Conservation (phyloP, 2,797 vertebrate species). For the Rhinatrema bivittatum region DNA sequence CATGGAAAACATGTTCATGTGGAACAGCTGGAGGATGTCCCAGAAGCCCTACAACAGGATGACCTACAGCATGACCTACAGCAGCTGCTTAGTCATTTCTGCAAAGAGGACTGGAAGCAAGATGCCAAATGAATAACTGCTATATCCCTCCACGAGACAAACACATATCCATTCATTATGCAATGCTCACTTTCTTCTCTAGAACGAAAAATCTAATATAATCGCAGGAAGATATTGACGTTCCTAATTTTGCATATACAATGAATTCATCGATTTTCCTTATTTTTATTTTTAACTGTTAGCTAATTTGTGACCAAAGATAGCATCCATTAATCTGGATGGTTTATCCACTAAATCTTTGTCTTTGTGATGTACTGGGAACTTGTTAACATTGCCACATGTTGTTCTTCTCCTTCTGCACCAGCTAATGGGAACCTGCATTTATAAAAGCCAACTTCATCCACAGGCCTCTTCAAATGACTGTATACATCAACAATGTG, state of each 20-base stretch:
- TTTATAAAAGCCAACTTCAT: constrained; percentile 46
- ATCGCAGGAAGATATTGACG: constrained; percentile 32
- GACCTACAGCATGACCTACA: constrained; percentile 83
- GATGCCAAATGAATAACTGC: constrained; percentile 55
- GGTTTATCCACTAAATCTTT: constrained; percentile 40
- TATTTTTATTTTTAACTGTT: constrained; percentile 46
- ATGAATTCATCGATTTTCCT: constrained; percentile 26
- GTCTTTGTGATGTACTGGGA: constrained; percentile 37
- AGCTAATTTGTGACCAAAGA: constrained; percentile 93
- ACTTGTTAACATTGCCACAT: constrained; percentile 32
- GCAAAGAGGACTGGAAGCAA: constrained; percentile 51
- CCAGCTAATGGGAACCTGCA: constrained; percentile 30
- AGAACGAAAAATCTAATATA: constrained; percentile 12
- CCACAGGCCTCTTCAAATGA: constrained; percentile 64
- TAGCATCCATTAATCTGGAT: constrained; percentile 51
- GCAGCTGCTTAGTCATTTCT: constrained; percentile 79
- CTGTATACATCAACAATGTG: constrained; percentile 3
- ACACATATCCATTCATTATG: constrained; percentile 14
- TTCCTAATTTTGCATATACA: constrained; percentile 31
- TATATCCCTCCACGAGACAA: constrained; percentile 22
- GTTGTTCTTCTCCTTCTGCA: constrained; percentile 34
- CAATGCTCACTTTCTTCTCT: constrained; percentile 37
- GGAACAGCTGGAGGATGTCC: constrained; percentile 79
- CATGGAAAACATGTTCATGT: constrained; percentile 72
- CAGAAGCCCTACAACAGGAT: constrained; percentile 68